phyloP scores from a whole-genome alignment of 2,113 vertebrate genomes.

The Pao palembangensis region DNA sequence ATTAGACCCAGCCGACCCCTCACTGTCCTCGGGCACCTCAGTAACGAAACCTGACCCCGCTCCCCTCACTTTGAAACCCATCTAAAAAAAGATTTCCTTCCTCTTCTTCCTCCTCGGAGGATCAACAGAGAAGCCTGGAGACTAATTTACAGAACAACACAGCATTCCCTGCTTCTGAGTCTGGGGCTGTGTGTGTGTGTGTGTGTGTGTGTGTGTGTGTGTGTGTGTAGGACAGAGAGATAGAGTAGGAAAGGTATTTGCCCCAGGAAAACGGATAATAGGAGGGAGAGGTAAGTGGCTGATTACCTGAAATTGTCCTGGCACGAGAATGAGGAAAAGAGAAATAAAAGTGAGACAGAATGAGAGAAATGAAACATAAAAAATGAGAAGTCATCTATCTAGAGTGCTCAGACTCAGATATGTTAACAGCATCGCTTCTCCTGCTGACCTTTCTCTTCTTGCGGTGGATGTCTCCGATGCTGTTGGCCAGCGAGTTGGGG shows the following conservation, averaged over 20 bases:
- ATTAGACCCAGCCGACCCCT: conserved; percentile 76
- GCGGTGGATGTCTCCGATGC: conserved; percentile 94
- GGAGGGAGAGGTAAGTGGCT: conserved; percentile 59
- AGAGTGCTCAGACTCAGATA: too few species aligned
- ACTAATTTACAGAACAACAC: conserved; percentile 53
- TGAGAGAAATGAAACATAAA: neutral
- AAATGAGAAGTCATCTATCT: neutral
- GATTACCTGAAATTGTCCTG: conserved; percentile 68
- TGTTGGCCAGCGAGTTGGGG: conserved; percentile 92
- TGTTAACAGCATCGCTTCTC: neutral
- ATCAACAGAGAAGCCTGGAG: conserved; percentile 31
- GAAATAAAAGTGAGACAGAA: conserved; percentile 1
- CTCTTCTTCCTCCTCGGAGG: neutral
- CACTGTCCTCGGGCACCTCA: conserved; percentile 63
- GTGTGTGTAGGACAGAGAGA: neutral
- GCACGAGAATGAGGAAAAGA: conserved; percentile 23
- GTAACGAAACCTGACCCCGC: conserved; percentile 62
- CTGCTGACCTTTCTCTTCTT: conserved; percentile 88
- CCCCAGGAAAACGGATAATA: conserved; percentile 48
- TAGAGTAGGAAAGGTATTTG: conserved; percentile 42
- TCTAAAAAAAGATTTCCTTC: neutral
- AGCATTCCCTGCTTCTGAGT: conserved; percentile 15
- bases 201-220: conserved; percentile 17
- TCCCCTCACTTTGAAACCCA: neutral
- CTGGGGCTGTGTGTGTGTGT: conserved; percentile 9